Evolutionary conservation across 2,888 invertebrate genomes (phyloP), one percentile per base, ranked within the genome.

Genomic region (Eutolmus rufibarbis): DNA sequence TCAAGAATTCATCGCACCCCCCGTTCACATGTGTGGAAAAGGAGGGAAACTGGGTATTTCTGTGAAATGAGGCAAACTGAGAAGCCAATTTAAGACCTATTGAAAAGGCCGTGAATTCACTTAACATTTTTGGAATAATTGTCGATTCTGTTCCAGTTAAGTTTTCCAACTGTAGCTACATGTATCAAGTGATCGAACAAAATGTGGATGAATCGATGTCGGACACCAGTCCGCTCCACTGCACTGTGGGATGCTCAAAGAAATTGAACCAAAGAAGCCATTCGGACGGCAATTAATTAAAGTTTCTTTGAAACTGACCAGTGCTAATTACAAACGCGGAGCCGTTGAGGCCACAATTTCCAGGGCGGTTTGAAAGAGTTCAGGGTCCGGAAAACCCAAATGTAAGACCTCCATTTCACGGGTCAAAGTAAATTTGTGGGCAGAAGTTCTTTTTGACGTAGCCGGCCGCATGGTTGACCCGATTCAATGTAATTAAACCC

Each of bases 401-500:
- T 31, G 9, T 34, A 77, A 19, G 37, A 19, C 37, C 34, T 76
- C 34, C 1, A 77, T 77, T 34, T 77, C 40, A 77, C 16, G 34
- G 37, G 77, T 77, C 77, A 77, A 77, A 77, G 77, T 34, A 34
- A 37, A 37, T 51, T 51, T 51, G 51, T 51, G 37, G 16, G n/a
- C n/a, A 37, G 34, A 28, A 76, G 31, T 77, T 34, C 34, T 77
- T 40, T 34, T 19, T 77, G 40, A 1, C 16, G 37, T n/a, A 31
- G n/a, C 40, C 7, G 37, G 19, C 12, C 34, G 77, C 9, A 37
- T n/a, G 19, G 77, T 77, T 76, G 77, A 40, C 77, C 77, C 37
- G 40, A 34, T 77, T 77, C 77, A 16, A n/a, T 77, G 77, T 77
- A 77, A 77, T 37, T 77, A 77, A 77, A 77, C 34, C 77, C 37